A percentile compares a stretch with the other conserved stretches of the same genome.
Evolutionary conservation across 1,140 invertebrate genomes (phyloP).

Genomic region (Metaphire vulgaris): DNA sequence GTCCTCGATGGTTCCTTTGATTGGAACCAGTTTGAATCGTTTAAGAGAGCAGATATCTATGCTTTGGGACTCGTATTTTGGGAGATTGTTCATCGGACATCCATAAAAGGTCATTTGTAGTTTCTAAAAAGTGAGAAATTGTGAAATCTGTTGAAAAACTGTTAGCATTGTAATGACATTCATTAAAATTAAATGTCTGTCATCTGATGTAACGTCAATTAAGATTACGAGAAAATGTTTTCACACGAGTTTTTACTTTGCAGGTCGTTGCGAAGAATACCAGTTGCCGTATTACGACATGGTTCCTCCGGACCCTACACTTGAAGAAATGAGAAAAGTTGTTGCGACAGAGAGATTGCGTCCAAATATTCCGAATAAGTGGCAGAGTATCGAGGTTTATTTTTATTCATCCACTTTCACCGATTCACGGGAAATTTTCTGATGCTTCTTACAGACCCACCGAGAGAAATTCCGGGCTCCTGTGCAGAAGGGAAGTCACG

Average conservation of each 20-base stretch:
- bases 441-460: neutral
- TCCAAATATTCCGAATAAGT: slow-evolving; percentile 48
- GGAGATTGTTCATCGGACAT: slow-evolving; percentile 63
- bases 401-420: neutral
- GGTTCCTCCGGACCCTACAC: slow-evolving; percentile 48
- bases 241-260: slow-evolving; percentile 14
- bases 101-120: neutral
- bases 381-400: slow-evolving; percentile 44
- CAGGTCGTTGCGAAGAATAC: slow-evolving; percentile 47
- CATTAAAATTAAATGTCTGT: neutral
- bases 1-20: slow-evolving; percentile 70
- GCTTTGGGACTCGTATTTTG: slow-evolving; percentile 88
- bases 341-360: slow-evolving; percentile 45
- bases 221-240: neutral
- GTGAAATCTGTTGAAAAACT: too few species aligned
- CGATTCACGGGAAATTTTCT: neutral
- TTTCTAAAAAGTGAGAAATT: too few species aligned
- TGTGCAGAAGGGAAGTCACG: too few species aligned
- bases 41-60: slow-evolving; percentile 91
- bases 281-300: slow-evolving; percentile 49
- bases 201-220: neutral
- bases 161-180: slow-evolving; percentile 2
- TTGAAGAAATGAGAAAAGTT: slow-evolving; percentile 49
- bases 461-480: too few species aligned
- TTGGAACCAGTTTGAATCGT: slow-evolving; percentile 84